A percentile compares a stretch with the other conserved stretches of the same genome.
These are phyloP conservation scores for Catharus fuscescens DNA, from an alignment of 2,113 vertebrate species.

Conservation along the genomic window DNA sequence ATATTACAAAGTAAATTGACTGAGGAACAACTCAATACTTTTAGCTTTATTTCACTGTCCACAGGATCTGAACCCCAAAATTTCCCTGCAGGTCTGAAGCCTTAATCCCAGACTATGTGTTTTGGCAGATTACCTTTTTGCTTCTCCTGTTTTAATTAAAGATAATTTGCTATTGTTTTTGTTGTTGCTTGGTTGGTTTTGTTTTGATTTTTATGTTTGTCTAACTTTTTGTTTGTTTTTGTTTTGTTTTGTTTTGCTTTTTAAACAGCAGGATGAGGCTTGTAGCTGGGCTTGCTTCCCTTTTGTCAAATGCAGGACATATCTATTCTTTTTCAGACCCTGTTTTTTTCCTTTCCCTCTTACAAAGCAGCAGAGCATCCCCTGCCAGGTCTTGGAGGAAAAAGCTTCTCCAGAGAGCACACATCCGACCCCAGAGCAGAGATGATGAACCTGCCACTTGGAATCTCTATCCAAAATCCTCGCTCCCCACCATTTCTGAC, in stretches of 20 bases:
- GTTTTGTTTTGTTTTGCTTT: background rate
- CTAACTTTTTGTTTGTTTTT: background rate
- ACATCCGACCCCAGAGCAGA: constrained; percentile 10
- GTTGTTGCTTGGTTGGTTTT: background rate
- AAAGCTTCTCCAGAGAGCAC: constrained; percentile 8
- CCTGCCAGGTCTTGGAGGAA: background rate
- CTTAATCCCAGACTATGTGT: background rate
- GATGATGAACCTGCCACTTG: constrained; percentile 21
- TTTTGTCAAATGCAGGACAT: background rate
- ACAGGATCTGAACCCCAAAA: background rate
- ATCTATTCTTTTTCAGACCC: background rate
- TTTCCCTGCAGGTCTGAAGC: background rate
- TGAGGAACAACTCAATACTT: background rate
- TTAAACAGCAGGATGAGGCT: background rate
- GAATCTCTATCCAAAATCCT: constrained; percentile 1
- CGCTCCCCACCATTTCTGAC: background rate
- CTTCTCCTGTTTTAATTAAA: background rate
- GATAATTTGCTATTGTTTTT: background rate
- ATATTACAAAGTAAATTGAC: background rate
- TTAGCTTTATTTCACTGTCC: background rate
- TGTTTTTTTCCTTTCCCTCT: background rate
- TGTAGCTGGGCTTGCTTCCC: background rate
- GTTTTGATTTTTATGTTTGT: too few species aligned
- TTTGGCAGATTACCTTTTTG: background rate
- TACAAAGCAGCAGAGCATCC: constrained; percentile 2